Conservation (phyloP, 2,113 vertebrate genomes). For the Zingel zingel region DNA sequence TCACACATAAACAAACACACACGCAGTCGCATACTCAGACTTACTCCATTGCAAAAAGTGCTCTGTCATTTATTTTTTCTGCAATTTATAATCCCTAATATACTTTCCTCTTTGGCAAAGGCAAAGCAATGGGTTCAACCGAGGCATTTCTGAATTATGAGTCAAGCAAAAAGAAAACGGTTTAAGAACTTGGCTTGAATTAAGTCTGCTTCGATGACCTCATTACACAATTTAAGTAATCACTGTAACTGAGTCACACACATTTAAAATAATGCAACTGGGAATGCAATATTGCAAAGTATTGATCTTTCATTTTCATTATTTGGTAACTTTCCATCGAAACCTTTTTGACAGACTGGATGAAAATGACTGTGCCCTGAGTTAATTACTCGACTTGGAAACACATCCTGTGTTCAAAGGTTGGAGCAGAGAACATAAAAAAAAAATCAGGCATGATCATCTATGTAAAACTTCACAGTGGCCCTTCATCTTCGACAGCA, state of each 20-base stretch:
- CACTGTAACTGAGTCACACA: constrained; percentile 62
- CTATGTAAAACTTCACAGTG: constrained; percentile 80
- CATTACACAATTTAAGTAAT: constrained; percentile 77
- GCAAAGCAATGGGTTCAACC: constrained; percentile 66
- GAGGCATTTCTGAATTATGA: constrained; percentile 71
- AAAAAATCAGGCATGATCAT: constrained; percentile 75
- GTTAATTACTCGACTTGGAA: constrained; percentile 74
- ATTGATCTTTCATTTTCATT: constrained; percentile 72
- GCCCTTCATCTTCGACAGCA: constrained; percentile 76
- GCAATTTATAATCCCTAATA: constrained; percentile 68
- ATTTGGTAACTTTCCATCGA: constrained; percentile 55
- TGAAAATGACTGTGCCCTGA: constrained; percentile 63
- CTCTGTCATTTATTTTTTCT: constrained; percentile 65
- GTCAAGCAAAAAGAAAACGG: constrained; percentile 48
- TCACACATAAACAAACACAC: constrained; percentile 9
- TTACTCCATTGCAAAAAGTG: constrained; percentile 59
- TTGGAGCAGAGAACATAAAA: constrained; percentile 66
- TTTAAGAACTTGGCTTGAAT: constrained; percentile 75
- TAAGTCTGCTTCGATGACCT: constrained; percentile 74
- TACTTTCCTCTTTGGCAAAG: constrained; percentile 62
- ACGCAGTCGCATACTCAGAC: constrained; percentile 27
- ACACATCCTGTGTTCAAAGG: constrained; percentile 84
- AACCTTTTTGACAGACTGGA: constrained; percentile 53
- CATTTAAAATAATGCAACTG: constrained; percentile 67
- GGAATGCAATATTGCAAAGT: constrained; percentile 57